These are phyloP conservation scores for Scaptomyza graminum DNA, from an alignment of 1,140 invertebrate species.

Conservation along the genomic window DNA sequence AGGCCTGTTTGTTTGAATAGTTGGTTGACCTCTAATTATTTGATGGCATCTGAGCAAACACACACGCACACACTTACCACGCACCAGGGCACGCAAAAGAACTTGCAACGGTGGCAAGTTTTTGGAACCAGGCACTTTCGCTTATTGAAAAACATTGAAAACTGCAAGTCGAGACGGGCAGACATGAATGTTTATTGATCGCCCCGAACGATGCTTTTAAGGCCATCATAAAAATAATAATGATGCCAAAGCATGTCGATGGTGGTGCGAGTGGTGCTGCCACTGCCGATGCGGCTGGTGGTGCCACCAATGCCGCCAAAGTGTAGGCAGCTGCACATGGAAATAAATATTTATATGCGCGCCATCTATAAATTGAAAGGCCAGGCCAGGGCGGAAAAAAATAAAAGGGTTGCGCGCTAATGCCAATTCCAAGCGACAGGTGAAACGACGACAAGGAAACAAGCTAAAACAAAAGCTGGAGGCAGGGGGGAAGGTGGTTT, in stretches of 20 bases:
- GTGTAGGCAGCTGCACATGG: conserved; percentile 56
- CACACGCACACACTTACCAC: conserved; percentile 20
- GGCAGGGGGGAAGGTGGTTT: neutral
- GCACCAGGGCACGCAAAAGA: neutral
- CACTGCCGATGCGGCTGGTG: neutral
- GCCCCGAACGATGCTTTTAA: conserved; percentile 70
- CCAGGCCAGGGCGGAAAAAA: conserved; percentile 15
- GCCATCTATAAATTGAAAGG: conserved; percentile 79
- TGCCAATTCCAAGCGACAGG: conserved; percentile 61
- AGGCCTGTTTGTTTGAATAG: conserved; percentile 12
- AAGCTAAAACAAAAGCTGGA: neutral
- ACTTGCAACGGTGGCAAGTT: conserved; percentile 22
- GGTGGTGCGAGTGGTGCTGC: neutral
- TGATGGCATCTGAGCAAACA: conserved; percentile 22
- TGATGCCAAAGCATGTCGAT: conserved; percentile 74
- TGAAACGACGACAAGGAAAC: conserved; percentile 52
- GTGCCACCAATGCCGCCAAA: neutral
- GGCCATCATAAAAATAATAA: conserved; percentile 80
- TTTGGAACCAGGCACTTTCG: conserved; percentile 67
- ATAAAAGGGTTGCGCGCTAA: conserved; percentile 62
- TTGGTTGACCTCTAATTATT: conserved; percentile 74
- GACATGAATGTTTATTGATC: conserved; percentile 75
- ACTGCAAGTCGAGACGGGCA: conserved; percentile 47
- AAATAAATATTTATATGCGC: conserved; percentile 83
- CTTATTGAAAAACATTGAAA: conserved; percentile 74